Evolutionary conservation across 2,888 invertebrate species (phyloP), one percentile per base, ranked within the genome.

Genomic region (Latrodectus elegans): DNA sequence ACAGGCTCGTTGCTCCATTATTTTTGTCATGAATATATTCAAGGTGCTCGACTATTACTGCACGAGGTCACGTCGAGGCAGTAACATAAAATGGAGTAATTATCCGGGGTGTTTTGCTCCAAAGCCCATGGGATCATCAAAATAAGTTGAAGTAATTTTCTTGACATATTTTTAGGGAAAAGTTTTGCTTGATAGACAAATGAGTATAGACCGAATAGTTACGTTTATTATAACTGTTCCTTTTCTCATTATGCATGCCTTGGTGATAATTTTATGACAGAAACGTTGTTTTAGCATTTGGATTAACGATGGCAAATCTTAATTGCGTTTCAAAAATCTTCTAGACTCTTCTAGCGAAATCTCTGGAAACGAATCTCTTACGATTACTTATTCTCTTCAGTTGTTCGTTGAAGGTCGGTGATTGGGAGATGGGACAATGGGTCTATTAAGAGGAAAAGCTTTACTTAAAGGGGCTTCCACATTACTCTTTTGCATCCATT

Each of bases 231-330:
- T 75, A 75, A 74, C 74, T n/a, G 60, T 65, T 17, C 73, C 11
- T 68, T 82, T 60, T 75, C 82, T 82, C 68, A 82, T 75, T 82
- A 75, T 53, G 82, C 49, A 82, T 60, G 82, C 75, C 70, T 82
- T 67, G 70, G 55, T 55, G 79, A 71, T 79, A 79, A 79, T 79
- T 79, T 82, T 81, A 81, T 81, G 81, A 81, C 53, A 65, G 65
- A 26, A 70, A 53, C 53, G 70, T 22, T 71, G 70, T 38, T 60
- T 60, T 79, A 79, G 70, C n/a, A 49, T 49, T 60, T 17, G 71
- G 79, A 79, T 79, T 79, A 71, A 70, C 68, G 70, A n/a, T 17
- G 71, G 70, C 71, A 38, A 51, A 71, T 71, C 79, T 67, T 77
- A 77, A 77, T 77, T 67, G 68, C 68, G 14, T 52, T 12, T 38